phyloP scores from a whole-genome alignment of 1,140 invertebrate species.

The Helicorthomorpha holstii region DNA sequence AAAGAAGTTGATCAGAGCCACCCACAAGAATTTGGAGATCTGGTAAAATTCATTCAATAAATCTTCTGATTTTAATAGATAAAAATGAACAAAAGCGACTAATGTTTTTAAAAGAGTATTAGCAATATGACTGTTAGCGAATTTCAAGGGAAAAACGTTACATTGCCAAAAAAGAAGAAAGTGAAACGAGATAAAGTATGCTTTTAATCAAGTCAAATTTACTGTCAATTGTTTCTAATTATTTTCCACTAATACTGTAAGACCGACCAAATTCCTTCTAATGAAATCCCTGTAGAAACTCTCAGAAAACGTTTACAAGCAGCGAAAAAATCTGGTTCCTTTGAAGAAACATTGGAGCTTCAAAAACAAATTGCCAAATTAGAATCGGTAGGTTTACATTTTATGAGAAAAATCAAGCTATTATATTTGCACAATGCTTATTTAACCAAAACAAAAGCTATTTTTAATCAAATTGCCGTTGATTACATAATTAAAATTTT shows the following conservation, averaged over 20 bases:
- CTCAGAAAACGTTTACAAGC: constrained; percentile 3
- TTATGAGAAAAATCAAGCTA: no score
- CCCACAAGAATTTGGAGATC: constrained; percentile 39
- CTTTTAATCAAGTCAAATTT: background rate
- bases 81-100: background rate
- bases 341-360: constrained; percentile 2
- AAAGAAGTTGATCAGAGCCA: constrained; percentile 39
- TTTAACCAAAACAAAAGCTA: no score
- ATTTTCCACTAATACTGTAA: background rate
- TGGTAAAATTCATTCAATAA: constrained; percentile 14
- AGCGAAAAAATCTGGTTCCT: background rate
- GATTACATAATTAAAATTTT: no score
- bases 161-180: background rate
- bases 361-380: background rate
- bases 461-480: no score
- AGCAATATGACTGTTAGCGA: background rate
- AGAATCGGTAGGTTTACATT: constrained; percentile 5
- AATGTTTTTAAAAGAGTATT: background rate
- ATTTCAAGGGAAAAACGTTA: background rate
- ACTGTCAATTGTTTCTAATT: background rate
- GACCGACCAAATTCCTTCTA: background rate
- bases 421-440: no score
- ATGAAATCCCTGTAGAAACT: background rate
- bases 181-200: background rate
- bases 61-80: background rate